These are phyloP conservation scores for Vidua chalybeata DNA, from an alignment of 2,113 vertebrate genomes.

Conservation along the genomic window DNA sequence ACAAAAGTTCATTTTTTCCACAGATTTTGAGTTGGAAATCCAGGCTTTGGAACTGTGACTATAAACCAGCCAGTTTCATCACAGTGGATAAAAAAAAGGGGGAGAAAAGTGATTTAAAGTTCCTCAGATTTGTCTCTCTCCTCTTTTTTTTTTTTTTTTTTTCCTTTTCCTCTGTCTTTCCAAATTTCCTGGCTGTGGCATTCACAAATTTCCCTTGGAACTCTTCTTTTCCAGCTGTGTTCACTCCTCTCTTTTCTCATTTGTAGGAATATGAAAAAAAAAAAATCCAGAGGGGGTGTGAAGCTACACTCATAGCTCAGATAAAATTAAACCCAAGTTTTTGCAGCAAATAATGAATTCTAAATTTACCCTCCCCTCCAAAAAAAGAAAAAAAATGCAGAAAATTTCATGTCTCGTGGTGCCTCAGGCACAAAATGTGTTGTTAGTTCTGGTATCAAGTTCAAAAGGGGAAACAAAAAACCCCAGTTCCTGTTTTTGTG, in stretches of 20 bases:
- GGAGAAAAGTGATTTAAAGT: not conserved
- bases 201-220: not conserved
- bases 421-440: not conserved
- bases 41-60: not conserved
- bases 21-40: not conserved
- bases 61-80: not conserved
- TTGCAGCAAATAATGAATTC: not conserved
- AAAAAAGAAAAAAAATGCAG: not conserved
- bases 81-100: not conserved
- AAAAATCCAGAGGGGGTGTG: accelerated
- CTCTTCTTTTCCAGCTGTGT: not conserved
- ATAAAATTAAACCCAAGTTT: not conserved
- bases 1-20: not conserved
- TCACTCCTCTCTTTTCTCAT: not conserved
- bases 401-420: not conserved
- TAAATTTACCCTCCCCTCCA: not conserved
- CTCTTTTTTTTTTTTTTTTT: not conserved
- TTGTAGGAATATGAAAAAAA: accelerated
- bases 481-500: conserved; percentile 62
- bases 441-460: conserved; percentile 26
- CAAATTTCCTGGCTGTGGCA: not conserved
- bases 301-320: not conserved
- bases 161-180: not conserved
- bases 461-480: conserved; percentile 39
- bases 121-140: not conserved